These are phyloP conservation scores for Molossus molossus DNA, from an alignment of 2,797 vertebrate genomes.

Conservation along the genomic window DNA sequence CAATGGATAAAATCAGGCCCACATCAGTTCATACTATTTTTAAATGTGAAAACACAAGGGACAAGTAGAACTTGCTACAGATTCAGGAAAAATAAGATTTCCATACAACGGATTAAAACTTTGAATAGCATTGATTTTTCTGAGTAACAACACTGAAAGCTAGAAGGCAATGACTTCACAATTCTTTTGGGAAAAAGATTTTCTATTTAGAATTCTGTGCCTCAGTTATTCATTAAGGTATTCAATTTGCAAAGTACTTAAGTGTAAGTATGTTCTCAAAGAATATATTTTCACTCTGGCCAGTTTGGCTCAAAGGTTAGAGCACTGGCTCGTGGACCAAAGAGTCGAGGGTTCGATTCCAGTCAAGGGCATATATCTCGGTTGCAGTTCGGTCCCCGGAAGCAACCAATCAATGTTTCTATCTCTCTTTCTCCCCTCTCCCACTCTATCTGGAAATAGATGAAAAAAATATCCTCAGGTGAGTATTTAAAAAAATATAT, in stretches of 20 bases:
- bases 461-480: no score
- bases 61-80: neutral
- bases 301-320: no score
- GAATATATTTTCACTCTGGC: neutral
- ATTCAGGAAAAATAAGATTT: neutral
- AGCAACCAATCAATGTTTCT: no score
- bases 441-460: no score
- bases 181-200: conserved; percentile 25
- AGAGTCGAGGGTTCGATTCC: no score
- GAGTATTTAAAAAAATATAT: no score
- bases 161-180: conserved; percentile 6
- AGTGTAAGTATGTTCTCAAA: neutral
- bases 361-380: no score
- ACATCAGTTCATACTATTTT: conserved; percentile 12
- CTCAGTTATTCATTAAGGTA: conserved; percentile 22
- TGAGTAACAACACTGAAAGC: conserved; percentile 10
- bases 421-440: no score
- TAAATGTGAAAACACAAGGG: conserved; percentile 9
- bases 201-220: conserved; percentile 39
- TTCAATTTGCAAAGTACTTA: conserved; percentile 17
- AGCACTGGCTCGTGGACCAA: no score
- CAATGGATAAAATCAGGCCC: neutral
- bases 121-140: neutral
- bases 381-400: no score
- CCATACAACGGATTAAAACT: conserved; percentile 12